Conservation (phyloP, 2,797 vertebrate genomes). For the Malacoraja senta region DNA sequence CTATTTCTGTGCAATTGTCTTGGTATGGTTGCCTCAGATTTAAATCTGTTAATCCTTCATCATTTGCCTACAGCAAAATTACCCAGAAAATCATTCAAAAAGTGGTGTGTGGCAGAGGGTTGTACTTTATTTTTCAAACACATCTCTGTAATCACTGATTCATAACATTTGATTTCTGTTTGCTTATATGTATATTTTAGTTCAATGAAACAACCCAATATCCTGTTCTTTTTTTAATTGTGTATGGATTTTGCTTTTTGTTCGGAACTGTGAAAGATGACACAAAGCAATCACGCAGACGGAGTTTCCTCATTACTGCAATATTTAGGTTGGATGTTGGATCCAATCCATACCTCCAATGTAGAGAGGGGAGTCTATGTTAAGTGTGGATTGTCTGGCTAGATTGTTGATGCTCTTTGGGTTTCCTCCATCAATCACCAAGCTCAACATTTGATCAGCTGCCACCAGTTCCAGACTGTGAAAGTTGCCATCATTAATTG, state of each 20-base stretch:
- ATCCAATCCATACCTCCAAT: constrained; percentile 75
- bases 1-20: constrained; percentile 27
- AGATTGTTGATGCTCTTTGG: constrained; percentile 88
- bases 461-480: constrained; percentile 86
- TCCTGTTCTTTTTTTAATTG: not conserved
- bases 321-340: not conserved
- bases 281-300: not conserved
- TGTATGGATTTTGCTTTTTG: not conserved
- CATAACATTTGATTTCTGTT: not conserved
- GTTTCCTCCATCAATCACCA: constrained; percentile 84
- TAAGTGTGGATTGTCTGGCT: constrained; percentile 81
- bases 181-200: not conserved
- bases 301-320: not conserved
- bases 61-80: constrained; percentile 3
- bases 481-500: constrained; percentile 93
- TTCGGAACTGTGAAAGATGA: not conserved
- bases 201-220: not conserved
- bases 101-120: not conserved
- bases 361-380: constrained; percentile 81
- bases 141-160: not conserved
- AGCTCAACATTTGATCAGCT: constrained; percentile 80
- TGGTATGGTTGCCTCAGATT: not conserved
- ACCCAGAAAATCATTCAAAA: not conserved
- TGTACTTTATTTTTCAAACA: not conserved
- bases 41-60: not conserved